A percentile compares a stretch with the other conserved stretches of the same genome.
phyloP scores from a whole-genome alignment of 2,888 invertebrate genomes.

The Chymomyza amoena region DNA sequence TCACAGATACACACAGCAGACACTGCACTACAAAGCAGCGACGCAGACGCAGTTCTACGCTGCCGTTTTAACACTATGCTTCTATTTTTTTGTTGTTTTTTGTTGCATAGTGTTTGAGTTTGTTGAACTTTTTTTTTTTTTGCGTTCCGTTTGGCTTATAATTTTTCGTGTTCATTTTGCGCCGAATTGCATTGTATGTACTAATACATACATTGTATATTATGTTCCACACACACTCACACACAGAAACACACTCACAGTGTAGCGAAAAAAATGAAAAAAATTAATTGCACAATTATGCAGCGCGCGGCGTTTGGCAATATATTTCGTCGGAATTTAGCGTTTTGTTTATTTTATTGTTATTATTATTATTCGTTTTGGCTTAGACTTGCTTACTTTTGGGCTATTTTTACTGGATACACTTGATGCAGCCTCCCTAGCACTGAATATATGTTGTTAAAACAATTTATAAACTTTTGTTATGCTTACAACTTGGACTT shows the following conservation, averaged over 20 bases:
- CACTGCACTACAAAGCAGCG: conserved; percentile 10
- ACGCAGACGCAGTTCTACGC: conserved; percentile 7
- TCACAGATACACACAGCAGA: conserved; percentile 61
- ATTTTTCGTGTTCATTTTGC: conserved; percentile 24
- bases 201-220: conserved; percentile 34
- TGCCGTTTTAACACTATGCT: not conserved
- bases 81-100: conserved; percentile 27
- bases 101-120: conserved; percentile 33
- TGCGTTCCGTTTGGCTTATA: conserved; percentile 48
- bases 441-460: conserved; percentile 24
- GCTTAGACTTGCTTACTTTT: not conserved
- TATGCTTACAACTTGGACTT: conserved; percentile 35
- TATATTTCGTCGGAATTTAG: not conserved
- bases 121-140: conserved; percentile 54
- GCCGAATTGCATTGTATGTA: not conserved
- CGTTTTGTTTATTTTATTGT: not conserved
- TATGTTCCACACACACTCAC: conserved; percentile 28
- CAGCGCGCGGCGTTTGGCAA: conserved; percentile 58
- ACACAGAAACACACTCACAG: conserved; percentile 5
- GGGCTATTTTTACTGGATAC: not conserved
- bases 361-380: not conserved
- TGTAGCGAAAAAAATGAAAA: not conserved
- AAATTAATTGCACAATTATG: conserved; percentile 67
- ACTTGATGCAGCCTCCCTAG: not conserved
- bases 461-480: conserved; percentile 38